Evolutionary conservation across 2,888 invertebrate species (phyloP).

Genomic region (Cephus sareptanus): DNA sequence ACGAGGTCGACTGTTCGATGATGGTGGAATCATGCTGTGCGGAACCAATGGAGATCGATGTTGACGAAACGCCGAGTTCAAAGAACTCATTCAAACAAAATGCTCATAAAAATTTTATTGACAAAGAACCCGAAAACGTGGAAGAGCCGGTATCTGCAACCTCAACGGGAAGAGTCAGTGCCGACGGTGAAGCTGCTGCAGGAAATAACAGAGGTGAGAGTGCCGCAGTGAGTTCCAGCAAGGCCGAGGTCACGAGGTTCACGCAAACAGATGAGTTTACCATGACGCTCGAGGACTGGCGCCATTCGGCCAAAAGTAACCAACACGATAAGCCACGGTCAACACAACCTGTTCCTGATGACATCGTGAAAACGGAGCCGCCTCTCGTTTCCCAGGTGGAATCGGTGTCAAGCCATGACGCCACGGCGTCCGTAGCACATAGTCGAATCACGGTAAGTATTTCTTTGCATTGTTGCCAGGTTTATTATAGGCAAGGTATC

Average conservation of each 20-base stretch:
- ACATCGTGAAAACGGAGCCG: background rate
- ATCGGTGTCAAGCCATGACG: background rate
- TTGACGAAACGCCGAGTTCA: background rate
- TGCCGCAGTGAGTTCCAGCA: background rate
- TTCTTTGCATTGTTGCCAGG: background rate
- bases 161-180: background rate
- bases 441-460: conserved; percentile 1
- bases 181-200: background rate
- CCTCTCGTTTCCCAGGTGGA: background rate
- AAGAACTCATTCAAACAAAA: background rate
- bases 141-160: background rate
- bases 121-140: background rate
- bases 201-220: background rate
- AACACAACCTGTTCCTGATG: background rate
- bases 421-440: background rate
- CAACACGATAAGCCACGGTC: background rate
- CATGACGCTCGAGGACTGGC: background rate
- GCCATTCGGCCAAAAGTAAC: background rate
- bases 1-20: conserved; percentile 9
- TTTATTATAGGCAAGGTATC: background rate
- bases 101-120: background rate
- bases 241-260: background rate
- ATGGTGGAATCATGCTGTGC: background rate
- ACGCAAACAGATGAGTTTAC: conserved; percentile 4
- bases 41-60: conserved; percentile 4